These are phyloP conservation scores for Neofelis nebulosa DNA, from an alignment of 2,113 vertebrate genomes.

Conservation along the genomic window DNA sequence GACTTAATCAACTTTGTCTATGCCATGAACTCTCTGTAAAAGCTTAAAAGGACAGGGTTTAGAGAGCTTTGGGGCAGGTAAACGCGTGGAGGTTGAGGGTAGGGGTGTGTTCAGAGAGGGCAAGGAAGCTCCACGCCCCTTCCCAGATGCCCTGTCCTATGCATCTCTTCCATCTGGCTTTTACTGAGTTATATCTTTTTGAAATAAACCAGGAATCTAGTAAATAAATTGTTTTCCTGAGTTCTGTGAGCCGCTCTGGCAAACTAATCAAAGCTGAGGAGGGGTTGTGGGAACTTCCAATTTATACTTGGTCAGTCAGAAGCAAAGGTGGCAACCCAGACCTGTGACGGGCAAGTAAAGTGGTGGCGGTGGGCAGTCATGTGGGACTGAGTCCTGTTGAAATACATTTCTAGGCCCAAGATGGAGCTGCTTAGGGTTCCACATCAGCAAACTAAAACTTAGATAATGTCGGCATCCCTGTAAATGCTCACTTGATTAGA, in stretches of 20 bases:
- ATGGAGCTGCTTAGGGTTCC: neutral
- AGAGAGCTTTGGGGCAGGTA: neutral
- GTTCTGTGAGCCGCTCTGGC: neutral
- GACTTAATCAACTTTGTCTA: neutral
- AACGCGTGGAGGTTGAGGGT: too few species aligned
- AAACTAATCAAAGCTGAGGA: neutral
- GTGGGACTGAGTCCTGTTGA: neutral
- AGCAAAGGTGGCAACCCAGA: neutral
- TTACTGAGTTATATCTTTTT: neutral
- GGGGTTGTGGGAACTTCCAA: neutral
- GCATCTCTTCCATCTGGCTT: neutral
- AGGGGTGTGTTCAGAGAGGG: neutral
- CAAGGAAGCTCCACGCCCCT: accelerated
- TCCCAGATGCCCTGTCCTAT: neutral
- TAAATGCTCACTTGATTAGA: neutral
- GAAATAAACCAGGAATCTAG: neutral
- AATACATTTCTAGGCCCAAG: neutral
- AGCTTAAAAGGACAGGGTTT: neutral
- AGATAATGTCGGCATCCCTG: neutral
- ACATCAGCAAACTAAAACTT: neutral
- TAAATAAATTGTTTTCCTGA: neutral
- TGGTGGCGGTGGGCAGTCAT: neutral
- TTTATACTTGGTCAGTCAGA: neutral
- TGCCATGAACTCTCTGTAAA: neutral
- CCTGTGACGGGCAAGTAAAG: neutral